A percentile compares a stretch with the other conserved stretches of the same genome.
Conservation (phyloP, 2,113 vertebrate genomes). For the Addax nasomaculatus region DNA sequence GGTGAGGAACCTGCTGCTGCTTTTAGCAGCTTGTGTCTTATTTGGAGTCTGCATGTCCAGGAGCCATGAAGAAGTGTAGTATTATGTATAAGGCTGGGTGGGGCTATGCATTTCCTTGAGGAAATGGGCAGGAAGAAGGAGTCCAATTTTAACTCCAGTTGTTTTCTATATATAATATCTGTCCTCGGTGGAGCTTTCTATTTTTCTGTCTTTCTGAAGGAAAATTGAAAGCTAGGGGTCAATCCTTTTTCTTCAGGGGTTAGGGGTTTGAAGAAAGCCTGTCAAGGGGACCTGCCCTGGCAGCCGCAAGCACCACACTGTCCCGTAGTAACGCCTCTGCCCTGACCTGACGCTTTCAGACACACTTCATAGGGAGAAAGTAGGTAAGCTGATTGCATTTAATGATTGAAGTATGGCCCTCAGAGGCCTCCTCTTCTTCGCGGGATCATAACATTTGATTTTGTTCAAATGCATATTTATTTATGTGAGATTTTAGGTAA, state of each 20-base stretch:
- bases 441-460: not conserved
- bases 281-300: not conserved
- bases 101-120: constrained; percentile 51
- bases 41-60: not conserved
- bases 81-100: constrained; percentile 47
- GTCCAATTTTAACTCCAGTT: constrained; percentile 46
- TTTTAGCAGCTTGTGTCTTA: not conserved
- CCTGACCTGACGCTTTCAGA: not conserved
- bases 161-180: constrained; percentile 50
- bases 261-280: not conserved
- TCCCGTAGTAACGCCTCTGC: not conserved
- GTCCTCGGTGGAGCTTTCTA: constrained; percentile 21
- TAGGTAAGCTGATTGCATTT: not conserved
- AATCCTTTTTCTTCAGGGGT: not conserved
- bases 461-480: not conserved
- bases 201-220: constrained; percentile 44
- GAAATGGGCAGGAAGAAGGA: constrained; percentile 68
- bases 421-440: not conserved
- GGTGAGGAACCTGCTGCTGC: not conserved
- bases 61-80: not conserved
- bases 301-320: not conserved
- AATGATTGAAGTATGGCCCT: not conserved
- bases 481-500: not conserved
- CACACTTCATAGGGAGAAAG: not conserved
- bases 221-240: constrained; percentile 15